Base-by-base conservation (phyloP, 2,797 vertebrate species). In the Siniperca scherzeri region DNA sequence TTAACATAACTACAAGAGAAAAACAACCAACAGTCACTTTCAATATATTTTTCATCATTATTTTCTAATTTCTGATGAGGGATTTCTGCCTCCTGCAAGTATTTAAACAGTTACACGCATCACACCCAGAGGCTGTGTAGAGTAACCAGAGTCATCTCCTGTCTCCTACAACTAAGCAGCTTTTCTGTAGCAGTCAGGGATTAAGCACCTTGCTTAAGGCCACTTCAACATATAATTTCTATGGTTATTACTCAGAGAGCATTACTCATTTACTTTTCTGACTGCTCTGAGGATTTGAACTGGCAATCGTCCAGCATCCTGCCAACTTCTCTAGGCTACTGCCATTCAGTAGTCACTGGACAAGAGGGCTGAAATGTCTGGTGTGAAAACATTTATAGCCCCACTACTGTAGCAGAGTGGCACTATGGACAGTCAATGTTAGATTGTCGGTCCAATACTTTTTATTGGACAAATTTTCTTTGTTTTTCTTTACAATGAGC, bases 91-190 rank as follows among this genome's bases (percentile, higher is more conserved):
- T 76, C 48, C 68, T 55, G 30, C 71, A 84, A 59, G 68, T 60
- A 82, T 79, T 90, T 77, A 68, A 83, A 86, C 59, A 69, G 74
- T 62, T 70, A 21, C 56, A 87, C 78, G 70, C 82, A 83, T 87
- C 83, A 46, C 73, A 82, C 71, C 77, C 25, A 60, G 66, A 86
- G 83, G 84, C 82, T 69, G 78, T 83, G 78, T 36, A 21, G 78
- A 91, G 78, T 81, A 84, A 83, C 81, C 64, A 66, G 70, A 87
- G 87, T 89, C 87, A 78, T 88, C 82, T 89, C 87, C 85, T 75
- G 87, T 92, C 83, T 94, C 78, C 87, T 87, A 85, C 86, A 86
- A 90, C 87, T 91, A 93, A 94, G 90, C 93, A 84, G 91, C 91
- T 93, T 93, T 90, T 84, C 90, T 83, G 82, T 77, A 71, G 77